Conservation (phyloP, 2,113 vertebrate genomes). For the Misgurnus anguillicaudatus region DNA sequence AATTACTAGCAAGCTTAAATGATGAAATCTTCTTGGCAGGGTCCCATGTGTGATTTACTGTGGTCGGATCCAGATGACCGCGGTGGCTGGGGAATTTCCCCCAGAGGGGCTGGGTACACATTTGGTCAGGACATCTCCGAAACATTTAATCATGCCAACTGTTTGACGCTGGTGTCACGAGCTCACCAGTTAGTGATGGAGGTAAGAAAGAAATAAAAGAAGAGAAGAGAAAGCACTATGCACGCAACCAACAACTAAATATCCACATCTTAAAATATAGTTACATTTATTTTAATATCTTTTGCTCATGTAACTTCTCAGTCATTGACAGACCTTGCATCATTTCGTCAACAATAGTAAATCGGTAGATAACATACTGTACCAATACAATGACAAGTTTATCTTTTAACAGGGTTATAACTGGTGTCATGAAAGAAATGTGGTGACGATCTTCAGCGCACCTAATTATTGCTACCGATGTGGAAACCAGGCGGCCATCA, state of each 20-base stretch:
- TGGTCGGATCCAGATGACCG: constrained; percentile 82
- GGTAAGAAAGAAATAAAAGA: constrained; percentile 66
- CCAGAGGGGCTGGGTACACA: constrained; percentile 80
- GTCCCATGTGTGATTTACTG: constrained; percentile 97
- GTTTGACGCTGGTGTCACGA: constrained; percentile 95
- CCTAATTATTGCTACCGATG: constrained; percentile 80
- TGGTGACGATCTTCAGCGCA: constrained; percentile 79
- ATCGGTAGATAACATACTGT: not conserved
- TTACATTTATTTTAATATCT: no score
- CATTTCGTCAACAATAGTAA: no score
- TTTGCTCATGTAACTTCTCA: no score
- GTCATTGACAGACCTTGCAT: no score
- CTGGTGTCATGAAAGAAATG: constrained; percentile 78
- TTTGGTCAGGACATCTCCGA: constrained; percentile 99
- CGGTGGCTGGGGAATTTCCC: constrained; percentile 78
- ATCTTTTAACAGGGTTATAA: constrained; percentile 74
- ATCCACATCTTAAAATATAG: no score
- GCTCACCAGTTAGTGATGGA: constrained; percentile 99
- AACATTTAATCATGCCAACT: constrained; percentile 98
- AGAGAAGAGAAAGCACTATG: no score
- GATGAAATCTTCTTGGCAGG: constrained; percentile 69
- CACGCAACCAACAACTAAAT: no score
- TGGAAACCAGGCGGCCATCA: constrained; percentile 81
- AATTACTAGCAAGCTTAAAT: not conserved
- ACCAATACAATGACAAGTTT: not conserved